Base-by-base conservation (phyloP, 2,113 vertebrate genomes). In the Rattus rattus region DNA sequence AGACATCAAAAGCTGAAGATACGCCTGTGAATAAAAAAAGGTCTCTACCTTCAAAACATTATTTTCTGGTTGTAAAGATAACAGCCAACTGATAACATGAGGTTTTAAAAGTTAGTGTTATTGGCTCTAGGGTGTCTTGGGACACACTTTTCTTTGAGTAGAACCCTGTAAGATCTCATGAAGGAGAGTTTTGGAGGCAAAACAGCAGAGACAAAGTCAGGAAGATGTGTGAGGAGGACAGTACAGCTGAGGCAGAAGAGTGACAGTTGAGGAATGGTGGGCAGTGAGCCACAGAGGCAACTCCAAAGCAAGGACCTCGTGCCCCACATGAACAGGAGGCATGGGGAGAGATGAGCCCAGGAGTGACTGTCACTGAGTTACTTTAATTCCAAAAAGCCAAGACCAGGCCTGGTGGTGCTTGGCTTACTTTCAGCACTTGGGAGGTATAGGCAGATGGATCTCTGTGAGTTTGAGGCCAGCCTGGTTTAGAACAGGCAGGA, bases 71-170 rank as follows among this genome's bases (percentile, higher is more conserved):
- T 47, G 73, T 39, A 17, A 96, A 88, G 49, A 76, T 33, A 93
- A 63, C 26, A 90, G 49, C 47, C 36, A 85, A 85, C 7, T 88
- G 76, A 95, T 43, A 69, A 84, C 85, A 94, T 36, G 54, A 95
- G 43, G 28, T 17, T 81, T 92, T 10, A 9, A 92, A 85, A 52
- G 65, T 20, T 88, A 81, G 73, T 63, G 5, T 70, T 92, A 73
- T 91, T 96, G 77, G 63, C 73, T 63, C 43, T 36, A 70, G 28
- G 56, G 39, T 90, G 16, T 14, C 76, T 84, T 90, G 28, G 47
- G 36, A 84, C 24, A 85, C 69, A 24, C 67, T 96, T 73, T 86
- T 19, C 61, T 73, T 7, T 91, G 70, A 91, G 43, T 85, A 61
- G n/a, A 52, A 8, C 0, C 0, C 47, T 72, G 33, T 80, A 17